Conservation (phyloP, 2,113 vertebrate species). For the Danionella cerebrum region DNA sequence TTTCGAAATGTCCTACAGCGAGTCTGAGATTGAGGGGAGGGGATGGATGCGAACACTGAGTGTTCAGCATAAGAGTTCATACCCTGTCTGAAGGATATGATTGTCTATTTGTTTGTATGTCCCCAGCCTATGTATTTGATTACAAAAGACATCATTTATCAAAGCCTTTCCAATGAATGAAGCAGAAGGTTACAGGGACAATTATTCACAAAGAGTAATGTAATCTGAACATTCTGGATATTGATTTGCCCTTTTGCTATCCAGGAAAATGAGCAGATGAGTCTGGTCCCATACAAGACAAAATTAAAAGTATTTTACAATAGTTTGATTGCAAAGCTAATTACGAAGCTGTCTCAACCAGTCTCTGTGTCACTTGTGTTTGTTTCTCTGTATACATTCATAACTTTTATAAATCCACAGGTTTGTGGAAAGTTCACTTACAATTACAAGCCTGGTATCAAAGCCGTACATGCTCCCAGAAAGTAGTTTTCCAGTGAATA, state of each 20-base stretch:
- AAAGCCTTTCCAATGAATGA: background rate
- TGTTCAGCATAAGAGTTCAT: background rate
- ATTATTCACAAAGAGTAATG: background rate
- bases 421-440: too few relatives aligned
- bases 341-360: too few relatives aligned
- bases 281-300: too few relatives aligned
- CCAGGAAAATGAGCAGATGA: too few relatives aligned
- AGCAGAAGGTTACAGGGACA: background rate
- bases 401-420: too few relatives aligned
- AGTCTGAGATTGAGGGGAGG: slow-evolving; percentile 35
- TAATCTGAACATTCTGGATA: background rate
- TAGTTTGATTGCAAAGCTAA: too few relatives aligned
- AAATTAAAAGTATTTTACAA: too few relatives aligned
- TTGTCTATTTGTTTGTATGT: background rate
- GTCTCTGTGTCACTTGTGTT: too few relatives aligned
- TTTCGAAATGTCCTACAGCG: slow-evolving; percentile 57
- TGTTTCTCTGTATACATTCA: too few relatives aligned
- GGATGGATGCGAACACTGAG: background rate
- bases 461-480: background rate
- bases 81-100: background rate
- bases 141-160: background rate
- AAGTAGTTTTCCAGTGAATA: background rate
- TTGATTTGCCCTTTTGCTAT: background rate
- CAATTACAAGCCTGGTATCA: background rate
- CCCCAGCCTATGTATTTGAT: background rate